Evolutionary conservation across 2,797 vertebrate species (phyloP), one percentile per base, ranked within the genome.

Genomic region (Cirrhinus molitorella): DNA sequence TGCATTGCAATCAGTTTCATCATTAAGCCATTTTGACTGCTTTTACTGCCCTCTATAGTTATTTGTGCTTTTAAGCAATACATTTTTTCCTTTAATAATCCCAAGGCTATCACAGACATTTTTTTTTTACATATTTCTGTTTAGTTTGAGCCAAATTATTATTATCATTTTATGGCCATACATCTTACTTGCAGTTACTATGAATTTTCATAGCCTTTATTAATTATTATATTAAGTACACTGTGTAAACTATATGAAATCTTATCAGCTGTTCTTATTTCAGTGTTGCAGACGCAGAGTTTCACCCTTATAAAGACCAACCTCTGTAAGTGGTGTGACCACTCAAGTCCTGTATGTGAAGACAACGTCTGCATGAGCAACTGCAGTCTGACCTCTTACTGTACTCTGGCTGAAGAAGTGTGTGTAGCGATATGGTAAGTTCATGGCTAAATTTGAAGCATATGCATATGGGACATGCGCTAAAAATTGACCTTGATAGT

Each of bases 281-380:
- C 90, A 97, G 96, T 92, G 85, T 83, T 91, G 47, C 83, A 89
- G 0, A 86, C 65, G 0, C 13, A 83, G 1, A 88, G 93, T 11
- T 93, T 95, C 86, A 95, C 94, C 83, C 94, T 94, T 88, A 91
- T 96, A 81, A 94, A 89, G 88, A 96, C 90, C 80, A 97, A 97
- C 91, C 80, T 97, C 70, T 97, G 97, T 79, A 96, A 92, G 88
- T 98, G 97, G 97, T 98, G 97, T 0, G 95, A 97, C 70, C 87
- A 74, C 23, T 96, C 96, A 0, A 87, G 88, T 0, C 96, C 97
- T 0, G 84, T 92, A 76, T 98, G 97, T 1, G 92, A 92, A 82
- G 95, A 96, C 80, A 92, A 91, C 59, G 87, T 96, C 83, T 98
- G 97, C 89, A 90, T 92, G 89, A 96, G 93, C 86, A 97, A 97